A percentile compares a stretch with the other conserved stretches of the same genome.
These are phyloP conservation scores for Sweltsa coloradensis DNA, from an alignment of 1,140 invertebrate species.

Conservation along the genomic window DNA sequence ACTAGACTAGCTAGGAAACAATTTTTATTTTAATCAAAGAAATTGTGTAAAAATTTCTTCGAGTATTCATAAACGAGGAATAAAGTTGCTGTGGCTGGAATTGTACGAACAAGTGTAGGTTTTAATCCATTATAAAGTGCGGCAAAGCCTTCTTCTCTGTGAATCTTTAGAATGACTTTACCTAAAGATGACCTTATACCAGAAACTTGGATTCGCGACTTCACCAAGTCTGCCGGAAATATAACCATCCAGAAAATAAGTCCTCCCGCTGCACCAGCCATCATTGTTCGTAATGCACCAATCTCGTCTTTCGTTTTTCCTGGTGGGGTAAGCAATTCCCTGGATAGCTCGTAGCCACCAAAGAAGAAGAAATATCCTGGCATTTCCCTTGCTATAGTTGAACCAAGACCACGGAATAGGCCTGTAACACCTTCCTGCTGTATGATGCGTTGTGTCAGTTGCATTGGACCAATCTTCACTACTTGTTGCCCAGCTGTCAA, in stretches of 20 bases:
- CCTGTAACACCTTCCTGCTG: slow-evolving; percentile 62
- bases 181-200: slow-evolving; percentile 43
- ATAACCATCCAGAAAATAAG: slow-evolving; percentile 81
- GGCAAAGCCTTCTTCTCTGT: slow-evolving; percentile 54
- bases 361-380: slow-evolving; percentile 99
- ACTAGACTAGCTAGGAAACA: too few species aligned
- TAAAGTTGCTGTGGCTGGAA: slow-evolving; percentile 89
- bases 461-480: slow-evolving; percentile 48
- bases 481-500: slow-evolving; percentile 3
- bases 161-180: slow-evolving; percentile 55
- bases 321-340: slow-evolving; percentile 47
- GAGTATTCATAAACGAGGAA: slow-evolving; percentile 91
- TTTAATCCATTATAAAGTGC: slow-evolving; percentile 88
- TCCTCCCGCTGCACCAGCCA: slow-evolving; percentile 82
- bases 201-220: slow-evolving; percentile 86
- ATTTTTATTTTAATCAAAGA: slow-evolving; percentile 34
- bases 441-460: slow-evolving; percentile 67
- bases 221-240: slow-evolving; percentile 95
- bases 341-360: slow-evolving; percentile 84
- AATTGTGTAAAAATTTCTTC: slow-evolving; percentile 59
- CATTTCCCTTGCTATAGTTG: slow-evolving; percentile 93
- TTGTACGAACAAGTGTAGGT: slow-evolving; percentile 83
- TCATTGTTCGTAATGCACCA: slow-evolving; percentile 66
- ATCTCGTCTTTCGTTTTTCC: slow-evolving; percentile 56
- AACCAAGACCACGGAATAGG: slow-evolving; percentile 80